These are phyloP conservation scores for Asobara japonica DNA, from an alignment of 1,140 invertebrate species.

Conservation along the genomic window DNA sequence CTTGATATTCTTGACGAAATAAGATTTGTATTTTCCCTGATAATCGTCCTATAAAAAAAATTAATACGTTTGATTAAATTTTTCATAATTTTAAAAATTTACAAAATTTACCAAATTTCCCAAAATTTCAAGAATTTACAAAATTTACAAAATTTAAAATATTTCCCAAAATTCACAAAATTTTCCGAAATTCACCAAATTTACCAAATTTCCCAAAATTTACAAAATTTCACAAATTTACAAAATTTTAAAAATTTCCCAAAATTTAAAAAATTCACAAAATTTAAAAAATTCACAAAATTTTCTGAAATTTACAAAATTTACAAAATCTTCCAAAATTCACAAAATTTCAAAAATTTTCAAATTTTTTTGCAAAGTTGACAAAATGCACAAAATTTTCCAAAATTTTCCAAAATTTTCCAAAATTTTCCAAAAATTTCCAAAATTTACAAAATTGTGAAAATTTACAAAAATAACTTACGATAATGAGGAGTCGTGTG, in stretches of 20 bases:
- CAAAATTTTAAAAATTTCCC: constrained; percentile 1
- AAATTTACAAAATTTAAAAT: too few species aligned
- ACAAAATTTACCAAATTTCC: background rate
- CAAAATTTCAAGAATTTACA: constrained; percentile 1
- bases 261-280: too few species aligned
- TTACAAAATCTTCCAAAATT: too few species aligned
- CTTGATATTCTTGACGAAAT: constrained; percentile 73
- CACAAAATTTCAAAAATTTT: too few species aligned
- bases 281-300: too few species aligned
- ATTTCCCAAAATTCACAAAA: too few species aligned
- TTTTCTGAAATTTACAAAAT: too few species aligned
- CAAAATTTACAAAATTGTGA: background rate
- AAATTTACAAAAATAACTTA: constrained; percentile 59
- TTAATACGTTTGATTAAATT: constrained; percentile 25
- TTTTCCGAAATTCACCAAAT: constrained; percentile 36
- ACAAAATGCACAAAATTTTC: too few species aligned
- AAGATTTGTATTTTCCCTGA: constrained; percentile 75
- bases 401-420: too few species aligned
- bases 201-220: constrained; percentile 2
- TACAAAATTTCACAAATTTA: constrained; percentile 9
- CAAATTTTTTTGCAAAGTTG: too few species aligned
- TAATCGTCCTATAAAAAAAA: constrained; percentile 72
- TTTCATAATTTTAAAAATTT: constrained; percentile 10
- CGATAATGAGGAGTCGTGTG: constrained; percentile 80
- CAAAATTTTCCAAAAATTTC: constrained; percentile 10